A percentile compares a stretch with the other conserved stretches of the same genome.
Conservation (phyloP, 2,113 vertebrate genomes). For the Dromas ardeola region DNA sequence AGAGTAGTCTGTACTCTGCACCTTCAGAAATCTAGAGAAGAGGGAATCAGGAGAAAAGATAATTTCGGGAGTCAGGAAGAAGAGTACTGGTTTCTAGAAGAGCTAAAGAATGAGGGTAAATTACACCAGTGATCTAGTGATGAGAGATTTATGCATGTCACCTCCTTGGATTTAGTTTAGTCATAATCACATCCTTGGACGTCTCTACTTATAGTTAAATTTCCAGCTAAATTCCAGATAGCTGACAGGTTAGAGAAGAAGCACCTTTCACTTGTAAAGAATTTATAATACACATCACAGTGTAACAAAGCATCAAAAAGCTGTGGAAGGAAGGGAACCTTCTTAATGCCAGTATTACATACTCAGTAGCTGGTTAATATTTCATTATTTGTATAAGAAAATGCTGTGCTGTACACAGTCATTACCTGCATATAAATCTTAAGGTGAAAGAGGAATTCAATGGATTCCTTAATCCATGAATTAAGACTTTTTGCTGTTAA, state of each 20-base stretch:
- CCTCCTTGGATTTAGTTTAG: not conserved
- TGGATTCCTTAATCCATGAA: not conserved
- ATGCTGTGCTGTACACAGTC: not conserved
- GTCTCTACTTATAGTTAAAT: not conserved
- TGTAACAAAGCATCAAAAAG: not conserved
- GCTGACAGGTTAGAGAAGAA: not conserved
- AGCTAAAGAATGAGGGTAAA: not conserved
- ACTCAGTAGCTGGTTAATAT: not conserved
- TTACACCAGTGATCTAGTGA: not conserved
- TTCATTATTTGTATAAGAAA: not conserved
- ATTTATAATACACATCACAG: not conserved
- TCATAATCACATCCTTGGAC: not conserved
- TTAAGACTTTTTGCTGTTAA: not conserved
- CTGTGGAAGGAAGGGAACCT: not conserved
- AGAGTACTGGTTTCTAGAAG: not conserved
- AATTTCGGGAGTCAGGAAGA: not conserved
- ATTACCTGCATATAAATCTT: not conserved
- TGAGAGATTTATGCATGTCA: not conserved
- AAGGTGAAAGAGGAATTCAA: not conserved
- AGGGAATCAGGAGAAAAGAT: not conserved
- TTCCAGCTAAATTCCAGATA: not conserved
- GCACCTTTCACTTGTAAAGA: not conserved
- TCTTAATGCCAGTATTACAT: not conserved
- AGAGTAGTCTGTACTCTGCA: not conserved
- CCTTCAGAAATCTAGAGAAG: not conserved